Conservation (phyloP, 2,797 vertebrate species). For the Scolopax rusticola region DNA sequence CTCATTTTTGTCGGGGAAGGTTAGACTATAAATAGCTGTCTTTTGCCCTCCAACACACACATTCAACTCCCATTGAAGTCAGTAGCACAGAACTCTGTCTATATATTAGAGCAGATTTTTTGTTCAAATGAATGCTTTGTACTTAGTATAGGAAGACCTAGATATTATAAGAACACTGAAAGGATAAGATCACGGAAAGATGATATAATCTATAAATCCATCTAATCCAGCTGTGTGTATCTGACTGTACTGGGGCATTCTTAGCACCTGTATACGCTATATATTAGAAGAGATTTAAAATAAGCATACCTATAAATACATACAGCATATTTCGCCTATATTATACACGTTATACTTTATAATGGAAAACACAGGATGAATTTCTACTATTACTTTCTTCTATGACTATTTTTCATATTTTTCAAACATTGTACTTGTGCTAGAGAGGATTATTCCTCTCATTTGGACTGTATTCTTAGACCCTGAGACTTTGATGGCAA, state of each 20-base stretch:
- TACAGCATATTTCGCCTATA: not conserved
- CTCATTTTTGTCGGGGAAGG: constrained; percentile 13
- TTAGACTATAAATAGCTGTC: constrained; percentile 15
- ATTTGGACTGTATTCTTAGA: not conserved
- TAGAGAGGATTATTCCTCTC: not conserved
- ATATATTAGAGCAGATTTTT: not conserved
- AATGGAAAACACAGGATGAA: not conserved
- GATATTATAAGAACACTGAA: not conserved
- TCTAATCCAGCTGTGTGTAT: not conserved
- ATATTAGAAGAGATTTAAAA: not conserved
- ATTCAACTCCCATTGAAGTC: not conserved
- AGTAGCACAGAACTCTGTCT: not conserved
- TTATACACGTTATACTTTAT: not conserved
- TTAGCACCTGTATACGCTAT: not conserved
- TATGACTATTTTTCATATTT: not conserved
- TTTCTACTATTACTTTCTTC: not conserved
- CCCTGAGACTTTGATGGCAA: not conserved
- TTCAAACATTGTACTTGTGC: not conserved
- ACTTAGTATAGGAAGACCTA: not conserved
- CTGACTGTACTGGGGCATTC: not conserved
- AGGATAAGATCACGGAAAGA: not conserved
- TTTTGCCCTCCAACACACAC: not conserved
- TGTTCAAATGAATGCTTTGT: not conserved
- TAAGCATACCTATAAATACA: not conserved
- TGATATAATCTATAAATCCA: not conserved